Percentiles rank a stretch among this genome's conserved stretches.
Evolutionary conservation across 2,797 vertebrate genomes (phyloP).

Genomic region (Vireo griseus): DNA sequence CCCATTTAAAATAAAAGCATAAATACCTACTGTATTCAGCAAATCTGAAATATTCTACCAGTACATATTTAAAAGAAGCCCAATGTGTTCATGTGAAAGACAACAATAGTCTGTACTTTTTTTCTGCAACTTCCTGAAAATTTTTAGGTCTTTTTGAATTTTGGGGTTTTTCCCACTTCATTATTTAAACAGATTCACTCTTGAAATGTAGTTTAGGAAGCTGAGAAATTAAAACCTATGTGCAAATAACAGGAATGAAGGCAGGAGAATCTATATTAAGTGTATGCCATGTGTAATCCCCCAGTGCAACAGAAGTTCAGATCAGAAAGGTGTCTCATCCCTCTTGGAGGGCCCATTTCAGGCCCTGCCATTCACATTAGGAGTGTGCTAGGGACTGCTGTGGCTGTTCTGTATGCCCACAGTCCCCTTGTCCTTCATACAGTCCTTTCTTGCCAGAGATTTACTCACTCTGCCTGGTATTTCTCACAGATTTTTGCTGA

Average conservation of each 20-base stretch:
- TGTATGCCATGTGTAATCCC: not conserved
- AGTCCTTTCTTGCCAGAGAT: not conserved
- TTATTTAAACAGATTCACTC: not conserved
- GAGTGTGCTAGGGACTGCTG: not conserved
- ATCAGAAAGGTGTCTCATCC: not conserved
- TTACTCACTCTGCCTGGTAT: not conserved
- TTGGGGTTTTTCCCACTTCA: not conserved
- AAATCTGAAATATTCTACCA: not conserved
- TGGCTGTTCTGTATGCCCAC: not conserved
- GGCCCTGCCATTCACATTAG: not conserved
- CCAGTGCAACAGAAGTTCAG: not conserved
- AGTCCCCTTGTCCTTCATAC: not conserved
- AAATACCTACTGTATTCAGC: constrained; percentile 63
- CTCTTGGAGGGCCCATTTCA: not conserved
- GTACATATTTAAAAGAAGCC: constrained; percentile 25
- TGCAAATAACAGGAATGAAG: not conserved
- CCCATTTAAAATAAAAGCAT: constrained; percentile 66
- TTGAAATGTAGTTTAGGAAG: constrained; percentile 29
- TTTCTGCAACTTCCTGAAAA: constrained; percentile 5
- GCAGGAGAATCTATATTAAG: not conserved
- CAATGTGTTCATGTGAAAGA: not conserved
- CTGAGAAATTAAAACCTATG: not conserved
- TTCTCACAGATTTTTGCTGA: not conserved
- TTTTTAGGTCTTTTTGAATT: not conserved
- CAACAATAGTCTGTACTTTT: not conserved